Conservation (phyloP, 2,888 invertebrate genomes). For the Oligia strigilis region DNA sequence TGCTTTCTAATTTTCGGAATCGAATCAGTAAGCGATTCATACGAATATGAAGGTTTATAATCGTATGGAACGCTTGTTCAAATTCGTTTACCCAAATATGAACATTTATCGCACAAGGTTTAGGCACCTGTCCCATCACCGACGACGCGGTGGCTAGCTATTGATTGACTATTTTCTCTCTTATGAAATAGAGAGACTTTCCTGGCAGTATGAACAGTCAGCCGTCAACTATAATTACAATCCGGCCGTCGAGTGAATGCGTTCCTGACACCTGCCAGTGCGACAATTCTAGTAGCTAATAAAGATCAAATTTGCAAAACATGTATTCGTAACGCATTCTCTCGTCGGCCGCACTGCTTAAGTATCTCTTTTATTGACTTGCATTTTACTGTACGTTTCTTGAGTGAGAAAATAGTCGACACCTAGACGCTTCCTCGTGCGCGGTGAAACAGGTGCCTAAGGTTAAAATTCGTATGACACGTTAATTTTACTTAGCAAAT, state of each 20-base stretch:
- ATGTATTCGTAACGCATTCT: neutral
- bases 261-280: neutral
- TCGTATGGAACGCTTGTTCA: neutral
- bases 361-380: no score
- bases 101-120: neutral
- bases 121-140: neutral
- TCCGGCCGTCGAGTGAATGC: neutral
- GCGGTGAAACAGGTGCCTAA: no score
- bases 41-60: neutral
- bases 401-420: no score
- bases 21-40: neutral
- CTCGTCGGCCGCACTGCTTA: no score
- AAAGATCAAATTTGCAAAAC: neutral
- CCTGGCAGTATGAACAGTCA: no score
- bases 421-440: no score
- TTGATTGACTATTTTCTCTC: neutral
- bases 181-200: no score
- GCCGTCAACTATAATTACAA: neutral
- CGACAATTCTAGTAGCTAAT: neutral
- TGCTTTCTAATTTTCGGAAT: neutral
- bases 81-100: neutral
- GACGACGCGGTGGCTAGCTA: neutral
- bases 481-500: neutral
- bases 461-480: neutral
- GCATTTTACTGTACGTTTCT: no score